phyloP scores from a whole-genome alignment of 2,888 invertebrate species.

The Parelbella ahira region DNA sequence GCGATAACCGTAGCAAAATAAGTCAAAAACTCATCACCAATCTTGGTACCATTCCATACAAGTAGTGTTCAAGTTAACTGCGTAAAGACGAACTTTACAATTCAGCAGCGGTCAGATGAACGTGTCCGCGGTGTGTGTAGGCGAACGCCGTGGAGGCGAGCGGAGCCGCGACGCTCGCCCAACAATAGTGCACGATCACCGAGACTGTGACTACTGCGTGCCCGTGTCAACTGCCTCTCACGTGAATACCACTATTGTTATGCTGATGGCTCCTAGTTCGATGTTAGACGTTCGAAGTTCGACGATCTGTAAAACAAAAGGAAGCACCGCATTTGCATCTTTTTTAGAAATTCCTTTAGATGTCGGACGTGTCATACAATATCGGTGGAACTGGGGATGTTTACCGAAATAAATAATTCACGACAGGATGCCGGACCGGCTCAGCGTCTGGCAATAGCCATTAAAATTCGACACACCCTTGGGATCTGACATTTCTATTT shows the following conservation, averaged over 20 bases:
- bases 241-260: conserved; percentile 66
- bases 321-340: conserved; percentile 55
- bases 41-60: too few relatives aligned
- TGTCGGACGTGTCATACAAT: conserved; percentile 16
- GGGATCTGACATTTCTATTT: conserved; percentile 58
- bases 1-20: too few relatives aligned
- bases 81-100: too few relatives aligned
- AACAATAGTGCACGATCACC: conserved; percentile 72
- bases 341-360: conserved; percentile 34
- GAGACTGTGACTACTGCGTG: conserved; percentile 53
- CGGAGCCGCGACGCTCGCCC: conserved; percentile 32
- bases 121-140: too few relatives aligned
- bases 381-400: conserved; percentile 36
- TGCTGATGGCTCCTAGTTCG: conserved; percentile 63
- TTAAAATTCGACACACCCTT: conserved; percentile 63
- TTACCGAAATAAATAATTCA: conserved; percentile 63
- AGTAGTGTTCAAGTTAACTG: too few relatives aligned
- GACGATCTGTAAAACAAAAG: conserved; percentile 65
- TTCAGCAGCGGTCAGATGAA: too few relatives aligned
- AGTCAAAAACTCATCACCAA: too few relatives aligned
- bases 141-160: too few relatives aligned
- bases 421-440: conserved; percentile 46
- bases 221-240: conserved; percentile 69
- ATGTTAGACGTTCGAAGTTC: too few relatives aligned
- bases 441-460: conserved; percentile 39